Base-by-base conservation (phyloP, 2,113 vertebrate species). In the Beaufortia kweichowensis region DNA sequence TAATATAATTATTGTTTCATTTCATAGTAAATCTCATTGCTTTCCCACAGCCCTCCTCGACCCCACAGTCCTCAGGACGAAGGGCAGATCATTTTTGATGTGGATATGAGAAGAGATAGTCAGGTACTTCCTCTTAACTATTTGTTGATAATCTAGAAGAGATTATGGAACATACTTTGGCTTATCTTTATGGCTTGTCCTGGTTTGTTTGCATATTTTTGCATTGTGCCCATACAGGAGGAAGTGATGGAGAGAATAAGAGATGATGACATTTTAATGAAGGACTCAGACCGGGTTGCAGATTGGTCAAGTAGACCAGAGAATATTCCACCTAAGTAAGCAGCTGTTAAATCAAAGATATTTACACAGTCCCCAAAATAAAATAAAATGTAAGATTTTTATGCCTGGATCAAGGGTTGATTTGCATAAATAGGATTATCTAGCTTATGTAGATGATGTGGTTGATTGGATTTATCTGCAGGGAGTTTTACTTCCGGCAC, bases 241-340 rank as follows among this genome's bases (percentile, higher is more conserved):
- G 95, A 97, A 75, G 86, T 84, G 35, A 84, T 87, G 86, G 97
- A 98, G 85, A 95, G 93, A 85, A 94, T 98, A 81, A 94, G 92
- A 57, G 97, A 98, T 77, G 92, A 92, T 81, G 97, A 98, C 84
- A 91, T 94, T 80, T 88, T 97, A 72, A 91, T 93, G 92, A 97
- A 96, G 87, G 97, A 95, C 74, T 89, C 94, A 79, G 96, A 95
- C 68, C 97, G 97, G 95, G 95, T 99, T 67, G 95, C 96, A 14
- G 95, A 99, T 87, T 99, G 97, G 97, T 98, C 97, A 23, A 99
- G 95, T 91, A 93, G 97, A 81, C 97, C 97, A 14, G 96, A 99
- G 90, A 99, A 99, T 87, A 89, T 96, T 87, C 97, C 97, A 70
- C 96, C 96, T 23, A 99, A 99, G 97, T 99, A 87, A 94, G 94